Conservation (phyloP, 2,888 invertebrate genomes). For the Monochamus alternatus region DNA sequence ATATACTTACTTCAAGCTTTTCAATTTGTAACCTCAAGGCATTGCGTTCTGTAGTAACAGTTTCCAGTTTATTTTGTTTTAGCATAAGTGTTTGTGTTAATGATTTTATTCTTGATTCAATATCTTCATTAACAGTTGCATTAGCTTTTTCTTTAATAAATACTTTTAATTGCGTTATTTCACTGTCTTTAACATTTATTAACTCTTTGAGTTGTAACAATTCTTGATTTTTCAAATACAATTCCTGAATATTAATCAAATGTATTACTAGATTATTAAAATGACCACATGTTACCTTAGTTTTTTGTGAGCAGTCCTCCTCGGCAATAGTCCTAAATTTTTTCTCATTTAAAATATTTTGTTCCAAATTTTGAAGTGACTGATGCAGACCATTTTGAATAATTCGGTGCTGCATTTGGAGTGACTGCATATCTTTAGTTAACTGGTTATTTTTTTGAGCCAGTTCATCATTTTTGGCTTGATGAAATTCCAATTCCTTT, state of each 20-base stretch:
- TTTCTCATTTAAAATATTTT: constrained; percentile 68
- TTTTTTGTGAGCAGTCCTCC: constrained; percentile 68
- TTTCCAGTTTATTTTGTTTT: constrained; percentile 90
- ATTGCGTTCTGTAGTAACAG: constrained; percentile 88
- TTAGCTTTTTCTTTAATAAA: constrained; percentile 67
- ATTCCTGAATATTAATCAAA: constrained; percentile 60
- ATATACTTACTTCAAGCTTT: constrained; percentile 78
- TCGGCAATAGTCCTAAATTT: constrained; percentile 69
- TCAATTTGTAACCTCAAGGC: constrained; percentile 89
- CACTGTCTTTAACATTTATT: constrained; percentile 67
- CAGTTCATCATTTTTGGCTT: constrained; percentile 69
- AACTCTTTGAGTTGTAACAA: constrained; percentile 68
- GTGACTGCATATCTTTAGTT: constrained; percentile 69
- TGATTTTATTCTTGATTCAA: constrained; percentile 72
- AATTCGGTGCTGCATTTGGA: constrained; percentile 67
- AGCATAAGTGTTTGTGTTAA: constrained; percentile 89
- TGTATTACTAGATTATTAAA: not conserved
- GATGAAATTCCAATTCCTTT: constrained; percentile 69
- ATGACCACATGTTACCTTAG: constrained; percentile 54
- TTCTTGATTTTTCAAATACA: constrained; percentile 71
- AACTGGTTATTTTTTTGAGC: constrained; percentile 72
- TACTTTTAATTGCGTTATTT: constrained; percentile 67
- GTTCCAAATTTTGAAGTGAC: constrained; percentile 67
- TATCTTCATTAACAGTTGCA: constrained; percentile 72
- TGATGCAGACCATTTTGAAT: constrained; percentile 68